phyloP scores from a whole-genome alignment of 2,113 vertebrate genomes.

The Accipiter cooperii region DNA sequence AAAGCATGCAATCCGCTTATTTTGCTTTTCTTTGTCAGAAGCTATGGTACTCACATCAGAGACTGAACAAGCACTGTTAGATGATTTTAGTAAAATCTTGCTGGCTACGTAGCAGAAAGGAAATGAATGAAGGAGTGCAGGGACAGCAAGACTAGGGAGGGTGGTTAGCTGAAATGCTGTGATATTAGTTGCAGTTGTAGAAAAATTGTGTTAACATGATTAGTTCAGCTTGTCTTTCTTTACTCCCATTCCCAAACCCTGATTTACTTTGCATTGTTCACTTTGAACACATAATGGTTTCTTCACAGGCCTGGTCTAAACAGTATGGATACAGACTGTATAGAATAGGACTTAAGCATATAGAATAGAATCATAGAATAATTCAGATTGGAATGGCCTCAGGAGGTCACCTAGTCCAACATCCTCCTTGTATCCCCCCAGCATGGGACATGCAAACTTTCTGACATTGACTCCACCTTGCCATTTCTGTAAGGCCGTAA shows the following conservation, averaged over 20 bases:
- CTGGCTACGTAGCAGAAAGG: not conserved
- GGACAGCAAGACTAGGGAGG: not conserved
- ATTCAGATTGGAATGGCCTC: not conserved
- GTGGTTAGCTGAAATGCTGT: not conserved
- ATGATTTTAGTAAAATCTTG: not conserved
- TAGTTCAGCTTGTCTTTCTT: not conserved
- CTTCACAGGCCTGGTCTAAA: not conserved
- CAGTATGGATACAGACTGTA: not conserved
- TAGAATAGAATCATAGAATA: not conserved
- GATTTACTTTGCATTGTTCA: not conserved
- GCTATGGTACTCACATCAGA: not conserved
- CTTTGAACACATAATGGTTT: not conserved
- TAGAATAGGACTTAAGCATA: not conserved
- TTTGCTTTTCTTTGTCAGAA: not conserved
- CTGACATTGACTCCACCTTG: not conserved
- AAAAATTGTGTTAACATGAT: not conserved
- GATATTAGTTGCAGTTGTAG: not conserved
- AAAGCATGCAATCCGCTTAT: not conserved
- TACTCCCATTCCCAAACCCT: not conserved
- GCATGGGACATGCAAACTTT: not conserved
- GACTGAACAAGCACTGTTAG: not conserved
- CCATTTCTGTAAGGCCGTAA: not conserved
- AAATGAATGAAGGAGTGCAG: not conserved
- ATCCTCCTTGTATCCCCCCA: rapidly evolving
- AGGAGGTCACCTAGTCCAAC: not conserved